Evolutionary conservation across 1,140 invertebrate genomes (phyloP), one percentile per base, ranked within the genome.

Genomic region (Drosophila orosa): DNA sequence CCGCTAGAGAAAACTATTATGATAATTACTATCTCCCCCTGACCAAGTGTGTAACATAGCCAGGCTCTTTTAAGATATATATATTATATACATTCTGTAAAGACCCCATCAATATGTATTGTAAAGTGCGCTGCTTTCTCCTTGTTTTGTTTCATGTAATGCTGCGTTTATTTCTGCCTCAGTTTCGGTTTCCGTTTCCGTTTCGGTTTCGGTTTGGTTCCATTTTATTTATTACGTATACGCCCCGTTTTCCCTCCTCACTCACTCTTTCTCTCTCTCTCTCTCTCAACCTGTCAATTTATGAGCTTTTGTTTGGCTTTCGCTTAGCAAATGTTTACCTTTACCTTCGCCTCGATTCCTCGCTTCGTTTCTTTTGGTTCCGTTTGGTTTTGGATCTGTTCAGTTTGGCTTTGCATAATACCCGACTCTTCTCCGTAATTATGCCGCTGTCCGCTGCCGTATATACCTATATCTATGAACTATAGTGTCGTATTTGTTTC

Each of bases 261-360:
- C 63, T 83, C 83, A 79, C 68, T 86, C 75, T 15, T 72, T 73
- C 62, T 76, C 27, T 17, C 59, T 24, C 25, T 19, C 33, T 13
- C 48, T 19, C 45, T 22, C 12, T 22, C 42, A 78, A 61, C 62
- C 83, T 79, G 75, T 79, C 82, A 79, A 86, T 86, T 87, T 86
- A 79, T 86, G 84, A 86, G 82, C 79, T 86, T 86, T 86, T 86
- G 84, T 86, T 86, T 89, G 84, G 84, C 54, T 86, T 89, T 84
- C 84, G 84, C 83, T 89, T 89, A 89, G 84, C 80, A 77, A 89
- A 87, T 87, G 75, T 83, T 86, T 79, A 87, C 75, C 75, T 86
- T 79, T 66, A 72, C 78, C 68, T 68, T 67, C 74, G 58, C 33
- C 63, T 22, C 33, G 27, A 62, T 55, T 55, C 35, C 35, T 29